Conservation (phyloP, 2,888 invertebrate genomes). For the Drosophila hawaiiensis region DNA sequence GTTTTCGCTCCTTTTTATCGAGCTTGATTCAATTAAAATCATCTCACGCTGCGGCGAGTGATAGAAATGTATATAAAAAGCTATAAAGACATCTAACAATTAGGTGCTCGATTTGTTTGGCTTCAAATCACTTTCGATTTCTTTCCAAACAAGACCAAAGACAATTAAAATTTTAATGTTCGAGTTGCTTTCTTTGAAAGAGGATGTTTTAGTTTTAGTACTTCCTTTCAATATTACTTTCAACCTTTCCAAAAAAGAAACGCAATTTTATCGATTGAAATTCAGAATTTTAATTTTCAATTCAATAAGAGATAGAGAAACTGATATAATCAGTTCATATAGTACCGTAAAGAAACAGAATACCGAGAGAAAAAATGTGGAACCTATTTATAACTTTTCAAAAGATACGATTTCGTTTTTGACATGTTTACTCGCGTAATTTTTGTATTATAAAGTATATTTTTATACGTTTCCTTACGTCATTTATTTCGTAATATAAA, state of each 20-base stretch:
- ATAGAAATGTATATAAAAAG: conserved; percentile 1
- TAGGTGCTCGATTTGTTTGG: conserved; percentile 52
- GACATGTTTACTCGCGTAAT: not conserved
- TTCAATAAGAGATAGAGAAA: not conserved
- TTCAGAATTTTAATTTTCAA: not conserved
- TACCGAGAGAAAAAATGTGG: not conserved
- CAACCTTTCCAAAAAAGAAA: not conserved
- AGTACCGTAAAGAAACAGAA: not conserved
- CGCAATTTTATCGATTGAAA: not conserved
- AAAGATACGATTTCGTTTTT: not conserved
- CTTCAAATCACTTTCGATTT: conserved; percentile 43
- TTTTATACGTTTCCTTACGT: not conserved
- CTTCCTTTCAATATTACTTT: not conserved
- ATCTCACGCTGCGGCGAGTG: conserved; percentile 55
- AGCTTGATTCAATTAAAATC: conserved; percentile 67
- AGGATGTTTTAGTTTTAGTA: not conserved
- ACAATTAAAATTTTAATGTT: not conserved
- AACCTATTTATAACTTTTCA: not conserved
- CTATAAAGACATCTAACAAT: conserved; percentile 49
- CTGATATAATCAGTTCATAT: not conserved
- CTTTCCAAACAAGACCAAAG: not conserved
- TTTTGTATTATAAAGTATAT: not conserved
- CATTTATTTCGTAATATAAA: not conserved
- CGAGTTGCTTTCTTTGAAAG: not conserved
- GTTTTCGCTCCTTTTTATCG: conserved; percentile 49